These are phyloP conservation scores for Urocynchramus pylzowi DNA, from an alignment of 2,113 vertebrate genomes.

Conservation along the genomic window DNA sequence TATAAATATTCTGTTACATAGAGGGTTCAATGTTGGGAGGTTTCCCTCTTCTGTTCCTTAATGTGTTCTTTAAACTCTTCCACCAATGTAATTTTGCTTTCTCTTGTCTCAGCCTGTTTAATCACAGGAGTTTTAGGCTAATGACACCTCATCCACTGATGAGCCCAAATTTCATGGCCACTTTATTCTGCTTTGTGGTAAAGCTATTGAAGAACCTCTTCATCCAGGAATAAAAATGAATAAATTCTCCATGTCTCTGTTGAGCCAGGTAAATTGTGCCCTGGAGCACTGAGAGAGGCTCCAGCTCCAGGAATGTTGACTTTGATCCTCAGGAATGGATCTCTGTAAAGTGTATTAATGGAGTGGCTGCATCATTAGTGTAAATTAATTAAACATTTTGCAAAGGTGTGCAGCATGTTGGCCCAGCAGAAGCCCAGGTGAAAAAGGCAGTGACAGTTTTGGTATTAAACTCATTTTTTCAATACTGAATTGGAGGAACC, in stretches of 20 bases:
- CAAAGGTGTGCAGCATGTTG: background rate
- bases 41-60: background rate
- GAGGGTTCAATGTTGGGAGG: rapidly evolving
- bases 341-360: background rate
- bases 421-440: background rate
- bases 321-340: background rate
- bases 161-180: background rate
- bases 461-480: background rate
- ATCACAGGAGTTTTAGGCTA: background rate
- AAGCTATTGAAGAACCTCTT: background rate
- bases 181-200: background rate
- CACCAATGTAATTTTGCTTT: background rate
- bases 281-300: background rate
- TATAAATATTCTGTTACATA: background rate
- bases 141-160: background rate
- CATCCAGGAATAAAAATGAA: background rate
- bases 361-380: background rate
- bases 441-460: background rate
- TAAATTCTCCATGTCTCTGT: background rate
- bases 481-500: background rate
- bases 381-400: background rate
- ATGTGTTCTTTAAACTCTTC: background rate
- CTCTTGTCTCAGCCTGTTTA: background rate
- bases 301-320: background rate
- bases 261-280: background rate